Conservation (phyloP, 2,888 invertebrate species). For the Horisme vitalbata region DNA sequence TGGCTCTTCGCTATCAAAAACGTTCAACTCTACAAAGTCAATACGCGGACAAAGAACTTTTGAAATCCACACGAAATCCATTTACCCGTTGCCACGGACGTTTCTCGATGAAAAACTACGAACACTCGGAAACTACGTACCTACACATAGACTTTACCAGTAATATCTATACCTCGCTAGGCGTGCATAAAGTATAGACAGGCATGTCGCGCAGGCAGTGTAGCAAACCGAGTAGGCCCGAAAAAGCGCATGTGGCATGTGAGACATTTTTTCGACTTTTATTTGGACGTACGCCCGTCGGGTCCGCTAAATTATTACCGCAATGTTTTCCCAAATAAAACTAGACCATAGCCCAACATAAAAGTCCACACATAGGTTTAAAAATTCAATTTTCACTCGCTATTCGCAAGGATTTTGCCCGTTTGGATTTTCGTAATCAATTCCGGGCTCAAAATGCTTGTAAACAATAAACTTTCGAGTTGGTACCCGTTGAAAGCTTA, state of each 20-base stretch:
- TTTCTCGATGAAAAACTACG: conserved; percentile 40
- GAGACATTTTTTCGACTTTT: conserved; percentile 44
- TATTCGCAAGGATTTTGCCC: conserved; percentile 37
- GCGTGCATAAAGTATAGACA: too few relatives aligned
- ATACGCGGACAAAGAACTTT: conserved; percentile 47
- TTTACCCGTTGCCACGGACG: conserved; percentile 43
- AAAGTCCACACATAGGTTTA: conserved; percentile 49
- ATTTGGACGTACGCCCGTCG: conserved; percentile 38
- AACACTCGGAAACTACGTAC: conserved; percentile 2
- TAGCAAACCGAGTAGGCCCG: conserved; percentile 34
- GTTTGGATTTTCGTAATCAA: conserved; percentile 49
- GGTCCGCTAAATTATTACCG: conserved; percentile 52
- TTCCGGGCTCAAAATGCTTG: conserved; percentile 41
- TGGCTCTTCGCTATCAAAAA: conserved; percentile 32
- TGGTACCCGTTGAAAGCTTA: conserved; percentile 36
- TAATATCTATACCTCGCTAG: conserved; percentile 1
- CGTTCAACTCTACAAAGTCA: conserved; percentile 43
- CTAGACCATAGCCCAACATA: conserved; percentile 40
- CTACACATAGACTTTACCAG: not conserved
- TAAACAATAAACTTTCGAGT: conserved; percentile 40
- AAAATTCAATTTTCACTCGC: conserved; percentile 53
- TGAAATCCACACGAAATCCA: conserved; percentile 51
- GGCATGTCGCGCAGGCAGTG: conserved; percentile 27
- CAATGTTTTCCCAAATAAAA: conserved; percentile 52
- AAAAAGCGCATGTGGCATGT: conserved; percentile 37